Evolutionary conservation across 2,113 vertebrate genomes (phyloP).

Genomic region (Spheniscus mendiculus): DNA sequence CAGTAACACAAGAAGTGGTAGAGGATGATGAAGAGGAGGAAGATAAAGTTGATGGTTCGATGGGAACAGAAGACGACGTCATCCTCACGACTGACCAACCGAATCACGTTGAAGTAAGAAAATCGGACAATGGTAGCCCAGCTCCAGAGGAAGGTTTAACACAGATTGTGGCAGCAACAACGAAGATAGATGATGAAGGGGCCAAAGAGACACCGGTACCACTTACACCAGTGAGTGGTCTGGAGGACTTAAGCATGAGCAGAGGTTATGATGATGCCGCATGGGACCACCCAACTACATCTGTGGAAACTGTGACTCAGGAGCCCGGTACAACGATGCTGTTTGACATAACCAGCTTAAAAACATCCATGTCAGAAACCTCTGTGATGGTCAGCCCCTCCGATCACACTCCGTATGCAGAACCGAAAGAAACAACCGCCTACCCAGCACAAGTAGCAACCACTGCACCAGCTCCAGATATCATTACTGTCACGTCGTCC

Average conservation of each 20-base stretch:
- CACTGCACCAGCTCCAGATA: conserved; percentile 20
- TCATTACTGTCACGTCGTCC: conserved; percentile 36
- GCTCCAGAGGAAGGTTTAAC: conserved; percentile 48
- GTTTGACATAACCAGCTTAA: conserved; percentile 40
- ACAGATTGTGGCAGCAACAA: conserved; percentile 12
- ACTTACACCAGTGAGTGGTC: conserved; percentile 26
- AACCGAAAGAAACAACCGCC: neutral
- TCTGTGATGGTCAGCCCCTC: conserved; percentile 31
- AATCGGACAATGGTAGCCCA: neutral
- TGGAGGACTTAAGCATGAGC: conserved; percentile 51
- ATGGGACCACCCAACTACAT: neutral
- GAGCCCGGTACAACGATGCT: neutral
- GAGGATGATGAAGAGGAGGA: conserved; percentile 63
- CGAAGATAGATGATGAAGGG: neutral
- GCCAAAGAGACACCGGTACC: neutral
- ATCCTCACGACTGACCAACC: conserved; percentile 62
- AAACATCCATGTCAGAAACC: conserved; percentile 59
- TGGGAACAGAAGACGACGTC: conserved; percentile 62
- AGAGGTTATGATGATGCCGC: neutral
- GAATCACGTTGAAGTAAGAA: conserved; percentile 69
- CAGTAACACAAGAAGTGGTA: conserved; percentile 75
- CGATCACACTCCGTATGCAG: neutral
- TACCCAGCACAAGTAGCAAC: conserved; percentile 21
- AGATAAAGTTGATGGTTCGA: conserved; percentile 71
- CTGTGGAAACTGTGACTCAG: conserved; percentile 35